Percentiles rank a stretch among this genome's conserved stretches.
These are phyloP conservation scores for Zosterops borbonicus DNA, from an alignment of 2,113 vertebrate species.

Conservation along the genomic window DNA sequence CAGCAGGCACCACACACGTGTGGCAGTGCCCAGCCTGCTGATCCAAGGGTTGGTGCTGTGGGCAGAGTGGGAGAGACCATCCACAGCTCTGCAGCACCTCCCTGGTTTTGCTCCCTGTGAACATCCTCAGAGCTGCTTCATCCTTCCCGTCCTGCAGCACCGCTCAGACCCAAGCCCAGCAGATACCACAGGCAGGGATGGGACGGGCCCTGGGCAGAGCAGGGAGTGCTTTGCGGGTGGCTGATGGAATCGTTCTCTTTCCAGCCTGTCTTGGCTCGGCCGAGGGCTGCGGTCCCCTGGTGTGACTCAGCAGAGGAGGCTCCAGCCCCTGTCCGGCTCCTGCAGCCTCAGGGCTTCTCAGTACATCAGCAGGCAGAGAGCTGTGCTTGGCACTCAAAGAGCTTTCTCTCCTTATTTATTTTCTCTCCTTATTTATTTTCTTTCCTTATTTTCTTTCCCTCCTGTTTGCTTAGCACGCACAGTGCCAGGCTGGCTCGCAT, in stretches of 20 bases:
- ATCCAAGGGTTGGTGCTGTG: fast-evolving
- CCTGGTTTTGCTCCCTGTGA: neutral
- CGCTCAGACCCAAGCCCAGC: neutral
- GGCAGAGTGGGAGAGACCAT: neutral
- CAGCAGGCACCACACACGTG: neutral
- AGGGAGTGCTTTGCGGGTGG: neutral
- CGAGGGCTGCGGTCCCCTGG: neutral
- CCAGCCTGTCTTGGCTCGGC: neutral
- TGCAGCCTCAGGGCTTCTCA: neutral
- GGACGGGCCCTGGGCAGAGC: neutral
- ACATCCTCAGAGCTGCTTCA: neutral
- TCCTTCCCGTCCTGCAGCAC: neutral
- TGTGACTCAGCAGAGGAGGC: slow-evolving; percentile 16
- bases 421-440: neutral
- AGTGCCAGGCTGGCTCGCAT: neutral
- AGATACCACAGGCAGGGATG: neutral
- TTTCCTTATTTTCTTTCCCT: neutral
- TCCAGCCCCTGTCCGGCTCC: neutral
- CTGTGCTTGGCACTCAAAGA: fast-evolving
- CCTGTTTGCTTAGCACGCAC: neutral
- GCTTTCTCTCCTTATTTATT: neutral
- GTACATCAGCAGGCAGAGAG: neutral
- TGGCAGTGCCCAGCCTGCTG: neutral
- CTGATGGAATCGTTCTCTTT: neutral
- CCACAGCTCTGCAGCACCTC: neutral